phyloP scores from a whole-genome alignment of 2,113 vertebrate species.

The Macquaria ambigua region DNA sequence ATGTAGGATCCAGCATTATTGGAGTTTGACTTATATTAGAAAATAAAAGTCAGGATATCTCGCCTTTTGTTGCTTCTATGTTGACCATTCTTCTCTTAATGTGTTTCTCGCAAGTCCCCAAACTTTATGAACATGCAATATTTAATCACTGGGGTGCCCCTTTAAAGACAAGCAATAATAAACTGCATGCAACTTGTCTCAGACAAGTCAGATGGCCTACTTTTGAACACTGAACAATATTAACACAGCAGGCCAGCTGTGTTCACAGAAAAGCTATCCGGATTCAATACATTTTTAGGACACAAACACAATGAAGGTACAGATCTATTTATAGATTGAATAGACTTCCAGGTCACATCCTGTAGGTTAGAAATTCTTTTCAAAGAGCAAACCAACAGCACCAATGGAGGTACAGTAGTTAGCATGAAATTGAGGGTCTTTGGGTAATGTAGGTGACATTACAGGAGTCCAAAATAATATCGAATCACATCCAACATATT shows the following conservation, averaged over 20 bases:
- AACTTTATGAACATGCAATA: neutral
- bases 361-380: neutral
- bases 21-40: neutral
- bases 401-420: neutral
- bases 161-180: neutral
- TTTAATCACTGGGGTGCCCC: neutral
- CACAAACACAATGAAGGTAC: neutral
- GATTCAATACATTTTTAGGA: neutral
- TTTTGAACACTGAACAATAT: neutral
- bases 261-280: neutral
- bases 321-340: neutral
- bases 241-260: neutral
- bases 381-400: slow-evolving; percentile 3
- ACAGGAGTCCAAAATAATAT: neutral
- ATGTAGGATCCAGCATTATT: neutral
- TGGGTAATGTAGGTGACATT: neutral
- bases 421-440: neutral
- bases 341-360: neutral
- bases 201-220: neutral
- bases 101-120: neutral
- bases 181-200: neutral
- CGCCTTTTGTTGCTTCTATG: neutral
- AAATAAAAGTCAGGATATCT: neutral
- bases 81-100: neutral
- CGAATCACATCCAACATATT: neutral